A percentile compares a stretch with the other conserved stretches of the same genome.
Conservation (phyloP, 1,140 invertebrate genomes). For the Nasonia vitripennis region DNA sequence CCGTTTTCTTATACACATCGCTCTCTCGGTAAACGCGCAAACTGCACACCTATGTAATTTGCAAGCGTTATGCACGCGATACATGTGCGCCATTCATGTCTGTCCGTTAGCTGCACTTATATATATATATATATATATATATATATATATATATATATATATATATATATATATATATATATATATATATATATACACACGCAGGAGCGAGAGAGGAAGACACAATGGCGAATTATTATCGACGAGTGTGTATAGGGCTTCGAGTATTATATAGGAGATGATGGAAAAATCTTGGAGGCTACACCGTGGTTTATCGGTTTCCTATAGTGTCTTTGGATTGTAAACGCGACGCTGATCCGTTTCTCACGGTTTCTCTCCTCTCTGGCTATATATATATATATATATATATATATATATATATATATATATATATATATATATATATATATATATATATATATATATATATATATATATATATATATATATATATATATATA, state of each 20-base stretch:
- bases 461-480: no score
- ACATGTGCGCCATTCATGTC: neutral
- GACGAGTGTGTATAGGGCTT: neutral
- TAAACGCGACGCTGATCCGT: constrained; percentile 56
- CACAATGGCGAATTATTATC: neutral
- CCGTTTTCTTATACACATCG: neutral
- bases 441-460: no score
- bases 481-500: no score
- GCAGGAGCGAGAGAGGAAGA: neutral
- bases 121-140: neutral
- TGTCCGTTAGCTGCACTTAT: neutral
- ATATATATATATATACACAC: neutral
- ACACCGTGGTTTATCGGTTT: neutral
- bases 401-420: no score
- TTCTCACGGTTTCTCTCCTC: constrained; percentile 64
- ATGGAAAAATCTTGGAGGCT: neutral
- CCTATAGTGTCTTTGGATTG: neutral
- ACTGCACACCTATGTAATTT: neutral
- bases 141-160: no score
- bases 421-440: no score
- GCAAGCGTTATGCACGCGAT: neutral
- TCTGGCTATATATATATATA: no score
- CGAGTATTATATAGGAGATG: no score
- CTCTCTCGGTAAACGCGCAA: neutral
- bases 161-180: neutral